Evolutionary conservation across 2,797 vertebrate species (phyloP), one percentile per base, ranked within the genome.

Genomic region (Fistularia tabacaria): DNA sequence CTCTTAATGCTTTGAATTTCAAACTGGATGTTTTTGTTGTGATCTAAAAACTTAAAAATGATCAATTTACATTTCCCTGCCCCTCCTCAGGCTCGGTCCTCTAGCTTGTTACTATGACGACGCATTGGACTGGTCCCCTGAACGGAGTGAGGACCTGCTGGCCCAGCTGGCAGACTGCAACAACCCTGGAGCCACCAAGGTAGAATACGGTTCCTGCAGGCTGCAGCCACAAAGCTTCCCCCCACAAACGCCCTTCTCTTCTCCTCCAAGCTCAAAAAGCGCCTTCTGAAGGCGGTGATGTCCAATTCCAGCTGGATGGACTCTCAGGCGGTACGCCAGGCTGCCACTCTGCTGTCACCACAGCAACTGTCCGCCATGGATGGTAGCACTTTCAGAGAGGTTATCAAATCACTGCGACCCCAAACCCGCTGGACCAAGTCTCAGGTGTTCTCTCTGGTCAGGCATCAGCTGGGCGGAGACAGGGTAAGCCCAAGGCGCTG

Each of bases 81-180:
- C 5, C n/a, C 15, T 55, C 49, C 6, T 25, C 65, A 92, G 91
- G 38, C 81, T 92, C 1, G 87, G 90, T 41, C 47, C 64, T 12
- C 66, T 92, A 58, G 70, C 68, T 48, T 92, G 90, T 78, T 83
- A 75, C 66, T 83, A 61, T 41, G 50, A 79, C 0, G 36, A 76
- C 7, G 12, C 40, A n/a, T 47, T 65, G 42, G 44, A 76, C 1
- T 38, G 88, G 59, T 69, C 73, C 6, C 6, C 57, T 38, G 65
- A 71, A 3, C 11, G 74, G n/a, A 83, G 70, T 25, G 57, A 14
- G 40, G 73, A 52, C 44, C 67, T 91, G 6, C 84, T 92, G 8
- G 53, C 79, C 46, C 70, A 86, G 64, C 70, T 91, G 3, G 36
- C 57, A 0, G 1, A 56, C 15, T 91, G 86, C 12, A n/a, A 66